A percentile compares a stretch with the other conserved stretches of the same genome.
These are phyloP conservation scores for Rhorus exstirpatorius DNA, from an alignment of 2,888 invertebrate genomes.

Conservation along the genomic window DNA sequence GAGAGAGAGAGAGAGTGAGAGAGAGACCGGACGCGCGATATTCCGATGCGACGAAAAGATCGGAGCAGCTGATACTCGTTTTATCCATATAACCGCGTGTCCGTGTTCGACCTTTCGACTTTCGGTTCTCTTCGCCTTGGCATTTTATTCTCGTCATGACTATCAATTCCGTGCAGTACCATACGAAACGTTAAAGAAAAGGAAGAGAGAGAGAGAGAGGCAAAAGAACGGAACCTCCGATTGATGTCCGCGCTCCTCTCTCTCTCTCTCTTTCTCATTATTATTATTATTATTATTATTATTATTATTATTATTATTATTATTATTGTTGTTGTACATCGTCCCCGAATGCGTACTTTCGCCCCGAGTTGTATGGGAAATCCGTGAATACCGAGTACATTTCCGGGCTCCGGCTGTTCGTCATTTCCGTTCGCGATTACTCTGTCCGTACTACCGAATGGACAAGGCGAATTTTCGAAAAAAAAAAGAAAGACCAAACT, in stretches of 20 bases:
- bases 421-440: constrained; percentile 81
- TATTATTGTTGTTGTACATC: no score
- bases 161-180: constrained; percentile 36
- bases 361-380: constrained; percentile 13
- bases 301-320: constrained; percentile 23
- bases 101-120: constrained; percentile 61
- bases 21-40: constrained; percentile 43
- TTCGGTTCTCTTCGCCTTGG: constrained; percentile 69
- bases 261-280: constrained; percentile 26
- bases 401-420: constrained; percentile 80
- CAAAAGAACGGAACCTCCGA: constrained; percentile 31
- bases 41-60: constrained; percentile 6
- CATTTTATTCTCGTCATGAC: constrained; percentile 69
- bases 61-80: constrained; percentile 32
- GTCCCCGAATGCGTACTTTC: constrained; percentile 14
- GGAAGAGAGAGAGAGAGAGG: constrained; percentile 4
- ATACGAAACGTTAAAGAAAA: constrained; percentile 22
- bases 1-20: no score
- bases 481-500: no score
- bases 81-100: constrained; percentile 3
- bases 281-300: constrained; percentile 23
- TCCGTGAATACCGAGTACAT: constrained; percentile 56
- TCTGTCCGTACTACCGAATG: constrained; percentile 67
- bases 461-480: constrained; percentile 19
- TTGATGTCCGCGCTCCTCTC: constrained; percentile 46